These are phyloP conservation scores for Callyntrura guangdongensis DNA, from an alignment of 2,888 invertebrate genomes.

Conservation along the genomic window DNA sequence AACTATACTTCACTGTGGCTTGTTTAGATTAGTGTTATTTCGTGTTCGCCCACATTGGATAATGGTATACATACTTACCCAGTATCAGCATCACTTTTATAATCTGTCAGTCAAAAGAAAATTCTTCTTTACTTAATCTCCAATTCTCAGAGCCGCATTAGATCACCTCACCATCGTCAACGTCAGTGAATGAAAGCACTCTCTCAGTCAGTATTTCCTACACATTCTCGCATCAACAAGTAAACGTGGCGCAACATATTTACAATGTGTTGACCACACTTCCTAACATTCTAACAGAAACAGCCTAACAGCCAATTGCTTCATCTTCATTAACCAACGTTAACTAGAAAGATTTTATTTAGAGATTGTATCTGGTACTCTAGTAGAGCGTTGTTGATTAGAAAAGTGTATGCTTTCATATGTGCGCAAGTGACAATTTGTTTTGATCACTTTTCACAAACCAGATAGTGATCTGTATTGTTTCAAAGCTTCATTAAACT, in stretches of 20 bases:
- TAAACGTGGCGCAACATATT: neutral
- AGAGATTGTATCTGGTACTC: neutral
- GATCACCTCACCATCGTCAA: neutral
- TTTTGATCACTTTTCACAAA: conserved; percentile 25
- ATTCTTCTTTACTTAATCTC: conserved; percentile 36
- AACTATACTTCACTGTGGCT: neutral
- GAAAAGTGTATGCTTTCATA: conserved; percentile 10
- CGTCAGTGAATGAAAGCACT: neutral
- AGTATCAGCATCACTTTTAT: conserved; percentile 46
- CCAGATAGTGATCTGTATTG: conserved; percentile 31
- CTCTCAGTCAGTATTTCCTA: neutral
- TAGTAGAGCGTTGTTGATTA: neutral
- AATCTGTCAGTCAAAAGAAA: conserved; percentile 18
- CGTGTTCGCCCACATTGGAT: conserved; percentile 26
- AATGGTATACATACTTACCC: neutral
- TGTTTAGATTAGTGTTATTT: neutral
- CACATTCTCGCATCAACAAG: neutral
- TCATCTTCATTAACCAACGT: conserved; percentile 20
- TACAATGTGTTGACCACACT: neutral
- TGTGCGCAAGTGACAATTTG: conserved; percentile 41
- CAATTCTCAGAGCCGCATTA: neutral
- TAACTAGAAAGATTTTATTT: conserved; percentile 45
- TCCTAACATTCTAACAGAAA: neutral
- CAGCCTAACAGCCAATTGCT: neutral
- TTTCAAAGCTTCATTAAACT: conserved; percentile 49